Conservation (phyloP, 2,113 vertebrate genomes). For the Tachuris rubrigastra region DNA sequence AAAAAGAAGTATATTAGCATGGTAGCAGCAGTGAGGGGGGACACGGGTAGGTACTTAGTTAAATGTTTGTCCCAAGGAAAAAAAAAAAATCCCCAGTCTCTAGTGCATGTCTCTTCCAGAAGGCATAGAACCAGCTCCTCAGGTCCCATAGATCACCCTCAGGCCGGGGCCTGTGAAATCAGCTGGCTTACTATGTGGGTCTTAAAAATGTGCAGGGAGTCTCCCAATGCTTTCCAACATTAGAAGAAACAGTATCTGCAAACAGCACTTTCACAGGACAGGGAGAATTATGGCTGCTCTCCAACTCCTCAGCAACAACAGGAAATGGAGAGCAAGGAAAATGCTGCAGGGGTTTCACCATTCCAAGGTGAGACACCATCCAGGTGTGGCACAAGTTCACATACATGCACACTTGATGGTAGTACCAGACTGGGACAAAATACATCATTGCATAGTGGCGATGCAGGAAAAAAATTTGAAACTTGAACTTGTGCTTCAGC, state of each 20-base stretch:
- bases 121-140: neutral
- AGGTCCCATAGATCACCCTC: neutral
- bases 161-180: neutral
- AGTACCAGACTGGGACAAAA: neutral
- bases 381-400: neutral
- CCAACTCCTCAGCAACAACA: neutral
- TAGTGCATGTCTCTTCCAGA: neutral
- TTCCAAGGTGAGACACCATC: neutral
- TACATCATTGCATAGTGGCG: neutral
- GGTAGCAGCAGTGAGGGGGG: neutral
- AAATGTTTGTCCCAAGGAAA: neutral
- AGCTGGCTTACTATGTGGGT: neutral
- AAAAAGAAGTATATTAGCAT: neutral
- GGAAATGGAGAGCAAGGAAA: neutral
- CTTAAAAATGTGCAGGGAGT: neutral
- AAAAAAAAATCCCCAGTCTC: neutral
- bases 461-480: neutral
- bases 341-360: neutral
- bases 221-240: neutral
- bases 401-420: rapidly evolving
- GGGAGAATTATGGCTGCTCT: neutral
- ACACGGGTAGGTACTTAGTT: neutral
- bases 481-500: neutral
- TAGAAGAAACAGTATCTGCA: neutral
- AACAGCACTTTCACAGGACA: neutral